Percentiles rank a stretch among this genome's conserved stretches.
Conservation (phyloP, 2,113 vertebrate species). For the Alectura lathami region DNA sequence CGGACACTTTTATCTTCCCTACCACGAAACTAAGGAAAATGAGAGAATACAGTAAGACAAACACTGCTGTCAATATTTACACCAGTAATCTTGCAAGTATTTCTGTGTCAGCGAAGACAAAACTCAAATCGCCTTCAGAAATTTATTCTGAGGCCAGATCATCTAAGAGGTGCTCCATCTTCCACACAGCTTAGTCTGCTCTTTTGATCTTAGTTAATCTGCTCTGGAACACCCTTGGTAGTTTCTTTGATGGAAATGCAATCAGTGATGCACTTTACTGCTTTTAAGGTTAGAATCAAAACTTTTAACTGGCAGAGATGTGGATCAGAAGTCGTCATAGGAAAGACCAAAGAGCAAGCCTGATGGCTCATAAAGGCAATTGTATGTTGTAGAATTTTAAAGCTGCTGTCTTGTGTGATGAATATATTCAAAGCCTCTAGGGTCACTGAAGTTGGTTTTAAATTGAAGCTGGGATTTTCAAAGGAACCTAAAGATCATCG, state of each 20-base stretch:
- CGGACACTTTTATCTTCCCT: accelerated
- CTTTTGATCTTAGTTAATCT: not conserved
- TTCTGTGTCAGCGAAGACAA: not conserved
- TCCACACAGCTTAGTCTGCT: not conserved
- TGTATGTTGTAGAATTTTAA: not conserved
- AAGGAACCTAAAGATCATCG: not conserved
- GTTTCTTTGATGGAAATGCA: not conserved
- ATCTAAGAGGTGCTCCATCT: not conserved
- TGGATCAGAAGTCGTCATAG: not conserved
- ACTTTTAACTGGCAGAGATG: not conserved
- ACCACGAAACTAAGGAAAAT: not conserved
- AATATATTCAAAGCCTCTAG: not conserved
- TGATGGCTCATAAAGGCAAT: not conserved
- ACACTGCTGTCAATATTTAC: not conserved
- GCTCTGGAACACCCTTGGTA: not conserved
- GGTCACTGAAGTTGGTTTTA: not conserved
- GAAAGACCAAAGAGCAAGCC: not conserved
- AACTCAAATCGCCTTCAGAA: not conserved
- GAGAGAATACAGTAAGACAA: not conserved
- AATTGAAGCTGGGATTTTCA: not conserved
- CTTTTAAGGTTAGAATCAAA: not conserved
- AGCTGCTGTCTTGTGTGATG: accelerated
- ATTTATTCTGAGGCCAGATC: not conserved
- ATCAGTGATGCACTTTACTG: not conserved
- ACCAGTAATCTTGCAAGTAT: not conserved